Evolutionary conservation across 2,888 invertebrate genomes (phyloP).

Genomic region (Hofmannophila pseudospretella): DNA sequence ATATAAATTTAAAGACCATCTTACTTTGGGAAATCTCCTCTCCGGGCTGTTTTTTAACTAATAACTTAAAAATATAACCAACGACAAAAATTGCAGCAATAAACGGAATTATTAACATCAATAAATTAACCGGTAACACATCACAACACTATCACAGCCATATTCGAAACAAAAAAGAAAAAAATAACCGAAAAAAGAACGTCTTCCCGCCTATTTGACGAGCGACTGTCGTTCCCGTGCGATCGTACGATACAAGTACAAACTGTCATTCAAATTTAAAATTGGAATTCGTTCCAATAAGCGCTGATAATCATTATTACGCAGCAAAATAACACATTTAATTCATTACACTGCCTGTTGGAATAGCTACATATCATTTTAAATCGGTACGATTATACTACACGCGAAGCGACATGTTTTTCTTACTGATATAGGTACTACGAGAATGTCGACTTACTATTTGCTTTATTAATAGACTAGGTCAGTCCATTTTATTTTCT

Average conservation of each 20-base stretch:
- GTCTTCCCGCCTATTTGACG: conserved; percentile 56
- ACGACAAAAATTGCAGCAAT: conserved; percentile 39
- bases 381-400: conserved; percentile 17
- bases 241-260: conserved; percentile 6
- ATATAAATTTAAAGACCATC: too few relatives aligned
- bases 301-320: conserved; percentile 13
- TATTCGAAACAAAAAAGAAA: conserved; percentile 24
- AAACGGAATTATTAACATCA: conserved; percentile 55
- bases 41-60: conserved; percentile 19
- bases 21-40: conserved; percentile 31
- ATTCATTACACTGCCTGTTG: conserved; percentile 1
- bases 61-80: conserved; percentile 40
- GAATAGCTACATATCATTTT: conserved; percentile 12
- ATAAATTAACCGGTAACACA: conserved; percentile 42
- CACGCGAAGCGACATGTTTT: conserved; percentile 23
- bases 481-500: too few relatives aligned
- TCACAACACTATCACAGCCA: conserved; percentile 55
- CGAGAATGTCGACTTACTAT: too few relatives aligned
- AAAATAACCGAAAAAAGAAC: conserved; percentile 23
- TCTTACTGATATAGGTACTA: conserved; percentile 16
- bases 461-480: too few relatives aligned
- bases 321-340: conserved; percentile 2
- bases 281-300: conserved; percentile 16
- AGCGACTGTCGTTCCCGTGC: conserved; percentile 43
- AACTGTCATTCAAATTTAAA: conserved; percentile 17